Percentiles rank a stretch among this genome's conserved stretches.
phyloP scores from a whole-genome alignment of 2,888 invertebrate genomes.

The Pandemis corylana region DNA sequence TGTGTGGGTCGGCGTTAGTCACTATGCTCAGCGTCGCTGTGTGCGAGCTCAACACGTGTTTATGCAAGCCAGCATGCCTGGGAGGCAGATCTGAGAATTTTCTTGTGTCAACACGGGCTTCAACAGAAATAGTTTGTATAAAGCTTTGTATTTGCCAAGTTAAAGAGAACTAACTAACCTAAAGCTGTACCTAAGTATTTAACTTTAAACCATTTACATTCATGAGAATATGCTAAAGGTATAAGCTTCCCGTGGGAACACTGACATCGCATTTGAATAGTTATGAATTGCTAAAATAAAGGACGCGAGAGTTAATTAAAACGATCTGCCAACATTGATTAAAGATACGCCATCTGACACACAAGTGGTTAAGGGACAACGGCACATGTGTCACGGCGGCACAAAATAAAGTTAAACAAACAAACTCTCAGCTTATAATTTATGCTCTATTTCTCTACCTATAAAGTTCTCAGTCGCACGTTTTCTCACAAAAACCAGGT shows the following conservation, averaged over 20 bases:
- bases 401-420: constrained; percentile 50
- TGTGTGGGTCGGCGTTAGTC: constrained; percentile 65
- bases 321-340: constrained; percentile 60
- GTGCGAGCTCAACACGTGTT: constrained; percentile 71
- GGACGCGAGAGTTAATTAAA: constrained; percentile 34
- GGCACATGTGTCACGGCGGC: constrained; percentile 62
- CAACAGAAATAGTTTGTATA: constrained; percentile 74
- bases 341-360: constrained; percentile 63
- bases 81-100: constrained; percentile 83
- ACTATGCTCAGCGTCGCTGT: constrained; percentile 49
- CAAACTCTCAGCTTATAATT: constrained; percentile 42
- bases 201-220: constrained; percentile 5
- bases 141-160: constrained; percentile 74
- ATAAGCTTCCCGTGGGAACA: constrained; percentile 34
- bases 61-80: constrained; percentile 71
- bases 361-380: constrained; percentile 57
- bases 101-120: constrained; percentile 80
- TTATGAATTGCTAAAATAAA: constrained; percentile 38
- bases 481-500: constrained; percentile 60
- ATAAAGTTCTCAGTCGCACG: constrained; percentile 52
- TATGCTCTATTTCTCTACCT: constrained; percentile 44
- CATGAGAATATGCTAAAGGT: constrained; percentile 2
- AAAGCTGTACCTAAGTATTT: constrained; percentile 14
- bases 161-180: constrained; percentile 12
- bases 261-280: constrained; percentile 7